Evolutionary conservation across 1,140 invertebrate species (phyloP).

Genomic region (Drosophila murphyi): DNA sequence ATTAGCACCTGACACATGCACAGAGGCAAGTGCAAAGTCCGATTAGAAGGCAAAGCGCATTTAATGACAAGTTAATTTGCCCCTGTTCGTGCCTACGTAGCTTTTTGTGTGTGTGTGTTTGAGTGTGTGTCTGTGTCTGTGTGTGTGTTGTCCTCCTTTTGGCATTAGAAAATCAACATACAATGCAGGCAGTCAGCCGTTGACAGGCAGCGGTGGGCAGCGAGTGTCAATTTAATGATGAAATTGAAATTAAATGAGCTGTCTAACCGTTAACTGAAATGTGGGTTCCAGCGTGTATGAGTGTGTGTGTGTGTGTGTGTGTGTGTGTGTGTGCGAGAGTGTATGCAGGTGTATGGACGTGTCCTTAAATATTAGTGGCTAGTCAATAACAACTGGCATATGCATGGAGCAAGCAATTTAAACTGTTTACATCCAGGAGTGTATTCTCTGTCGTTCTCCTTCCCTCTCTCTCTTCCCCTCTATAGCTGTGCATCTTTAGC

Average conservation of each 20-base stretch:
- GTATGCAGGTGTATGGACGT: not conserved
- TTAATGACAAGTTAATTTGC: conserved; percentile 75
- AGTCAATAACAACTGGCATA: conserved; percentile 11
- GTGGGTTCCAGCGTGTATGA: not conserved
- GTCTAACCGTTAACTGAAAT: conserved; percentile 45
- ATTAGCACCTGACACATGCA: conserved; percentile 69
- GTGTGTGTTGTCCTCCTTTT: conserved; percentile 24
- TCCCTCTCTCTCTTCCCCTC: not conserved
- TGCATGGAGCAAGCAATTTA: not conserved
- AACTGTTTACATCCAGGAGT: not conserved
- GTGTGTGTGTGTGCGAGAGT: conserved; percentile 5
- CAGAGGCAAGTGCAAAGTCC: conserved; percentile 24
- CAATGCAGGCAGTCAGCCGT: conserved; percentile 27
- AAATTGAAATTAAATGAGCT: conserved; percentile 67
- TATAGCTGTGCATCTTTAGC: not conserved
- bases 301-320: conserved; percentile 8
- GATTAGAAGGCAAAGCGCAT: conserved; percentile 39
- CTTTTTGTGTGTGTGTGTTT: conserved; percentile 1
- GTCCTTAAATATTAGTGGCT: conserved; percentile 26
- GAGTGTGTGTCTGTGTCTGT: conserved; percentile 14
- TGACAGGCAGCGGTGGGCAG: conserved; percentile 29
- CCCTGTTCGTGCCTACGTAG: conserved; percentile 10
- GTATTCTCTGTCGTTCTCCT: not conserved
- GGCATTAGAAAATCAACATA: conserved; percentile 60
- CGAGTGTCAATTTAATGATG: conserved; percentile 63